phyloP scores from a whole-genome alignment of 1,140 invertebrate species.

The Apocrypta bakeri region DNA sequence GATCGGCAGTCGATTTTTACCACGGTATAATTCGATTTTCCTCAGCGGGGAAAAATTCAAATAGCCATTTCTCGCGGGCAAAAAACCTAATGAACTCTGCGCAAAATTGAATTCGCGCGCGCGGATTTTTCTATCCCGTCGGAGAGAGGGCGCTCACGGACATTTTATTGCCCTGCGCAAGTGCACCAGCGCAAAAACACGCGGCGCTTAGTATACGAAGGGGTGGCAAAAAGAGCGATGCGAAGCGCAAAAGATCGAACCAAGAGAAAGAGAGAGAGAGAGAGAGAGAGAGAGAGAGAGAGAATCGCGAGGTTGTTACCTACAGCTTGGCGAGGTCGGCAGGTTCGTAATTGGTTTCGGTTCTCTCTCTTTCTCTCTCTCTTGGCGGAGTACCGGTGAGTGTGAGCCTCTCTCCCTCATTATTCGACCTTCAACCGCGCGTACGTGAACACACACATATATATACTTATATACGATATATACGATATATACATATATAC shows the following conservation, averaged over 20 bases:
- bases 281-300: conserved; percentile 19
- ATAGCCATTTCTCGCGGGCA: background rate
- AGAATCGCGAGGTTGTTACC: conserved; percentile 26
- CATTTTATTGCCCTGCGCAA: too few relatives aligned
- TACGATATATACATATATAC: background rate
- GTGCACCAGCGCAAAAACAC: too few relatives aligned
- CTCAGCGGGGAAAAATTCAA: too few relatives aligned
- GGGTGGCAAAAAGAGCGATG: background rate
- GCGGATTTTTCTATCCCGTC: too few relatives aligned
- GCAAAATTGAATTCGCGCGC: conserved; percentile 34
- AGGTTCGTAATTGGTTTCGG: conserved; percentile 50
- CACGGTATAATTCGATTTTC: background rate
- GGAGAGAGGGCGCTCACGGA: too few relatives aligned
- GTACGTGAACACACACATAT: background rate
- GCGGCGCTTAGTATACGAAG: background rate
- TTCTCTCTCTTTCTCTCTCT: background rate
- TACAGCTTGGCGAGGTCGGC: conserved; percentile 27
- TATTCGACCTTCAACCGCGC: conserved; percentile 33
- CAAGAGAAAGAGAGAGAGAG: background rate
- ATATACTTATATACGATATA: background rate
- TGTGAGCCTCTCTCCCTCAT: background rate
- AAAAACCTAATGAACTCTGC: background rate
- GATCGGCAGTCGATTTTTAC: background rate
- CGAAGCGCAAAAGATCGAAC: background rate
- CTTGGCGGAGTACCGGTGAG: conserved; percentile 3